Evolutionary conservation across 2,888 invertebrate species (phyloP), one percentile per base, ranked within the genome.

Genomic region (Protodeltote pygarga): DNA sequence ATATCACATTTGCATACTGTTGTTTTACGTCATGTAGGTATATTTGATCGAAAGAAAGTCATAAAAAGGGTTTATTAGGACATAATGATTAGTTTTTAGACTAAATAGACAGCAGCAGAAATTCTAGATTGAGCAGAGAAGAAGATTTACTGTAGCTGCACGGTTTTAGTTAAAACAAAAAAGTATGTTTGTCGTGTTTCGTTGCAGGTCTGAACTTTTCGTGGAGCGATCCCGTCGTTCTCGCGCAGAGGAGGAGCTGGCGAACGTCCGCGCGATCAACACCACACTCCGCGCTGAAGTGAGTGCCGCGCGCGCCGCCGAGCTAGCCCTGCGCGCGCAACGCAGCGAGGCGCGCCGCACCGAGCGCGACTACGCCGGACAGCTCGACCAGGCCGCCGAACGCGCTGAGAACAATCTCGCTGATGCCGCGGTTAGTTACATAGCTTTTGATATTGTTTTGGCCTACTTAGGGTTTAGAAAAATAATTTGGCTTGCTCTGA

Each of bases 211-310:
- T 8, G 91, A 91, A 60, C 35, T 91, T 32, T 85, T 87, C 63
- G 45, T 77, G 54, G 91, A 91, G 73, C 87, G 90, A 21, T 81
- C 78, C n/a, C 81, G 87, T 0, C 83, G 89, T 0, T 79, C 79
- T 3, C 84, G 88, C 6, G 76, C 79, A 1, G 90, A 91, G 54
- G 79, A 82, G 34, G 90, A 90, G 50, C 59, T 83, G 23, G 31
- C 59, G 0, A 39, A 64, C 1, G 74, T 72, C 11, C 81, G 83
- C 17, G 75, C 65, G 25, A 68, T 71, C 8, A 64, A 61, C 3
- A 54, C 69, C 5, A 3, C 60, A 10, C 66, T 78, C 3, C 65
- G 79, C 0, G 71, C 70, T 0, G 81, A 77, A 61, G 62, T 69
- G 2, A 65, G 65, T 17, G 62, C 52, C 21, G 58, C 57, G 16